phyloP scores from a whole-genome alignment of 2,797 vertebrate species.

The Enteromius fasciolatus region DNA sequence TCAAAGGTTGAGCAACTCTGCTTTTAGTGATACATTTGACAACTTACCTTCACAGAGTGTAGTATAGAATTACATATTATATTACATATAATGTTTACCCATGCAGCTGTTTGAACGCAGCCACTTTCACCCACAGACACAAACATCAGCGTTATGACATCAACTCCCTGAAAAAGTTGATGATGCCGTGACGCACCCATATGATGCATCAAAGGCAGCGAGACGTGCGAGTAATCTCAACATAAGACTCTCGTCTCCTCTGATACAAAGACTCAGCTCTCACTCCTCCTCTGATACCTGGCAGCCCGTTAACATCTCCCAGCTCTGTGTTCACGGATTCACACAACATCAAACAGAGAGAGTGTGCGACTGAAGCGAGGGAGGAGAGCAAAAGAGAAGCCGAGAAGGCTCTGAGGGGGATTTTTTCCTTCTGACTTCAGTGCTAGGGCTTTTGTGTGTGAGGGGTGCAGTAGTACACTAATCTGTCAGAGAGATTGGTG shows the following conservation, averaged over 20 bases:
- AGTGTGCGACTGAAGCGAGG: conserved; percentile 24
- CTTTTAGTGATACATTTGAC: background rate
- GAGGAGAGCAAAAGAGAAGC: conserved; percentile 22
- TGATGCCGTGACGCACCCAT: conserved; percentile 31
- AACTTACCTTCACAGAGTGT: background rate
- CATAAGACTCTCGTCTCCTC: conserved; percentile 38
- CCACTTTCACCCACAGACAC: background rate
- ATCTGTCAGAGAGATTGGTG: conserved; percentile 72
- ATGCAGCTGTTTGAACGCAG: background rate
- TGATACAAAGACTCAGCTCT: conserved; percentile 42
- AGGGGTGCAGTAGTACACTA: conserved; percentile 64
- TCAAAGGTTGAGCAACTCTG: background rate
- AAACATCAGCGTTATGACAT: conserved; percentile 33
- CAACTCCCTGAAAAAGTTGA: background rate
- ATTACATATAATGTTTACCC: background rate
- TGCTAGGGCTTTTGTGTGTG: conserved; percentile 70
- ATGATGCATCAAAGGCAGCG: conserved; percentile 56
- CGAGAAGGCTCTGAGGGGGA: conserved; percentile 55
- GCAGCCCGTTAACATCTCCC: conserved; percentile 61
- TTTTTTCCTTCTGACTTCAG: conserved; percentile 70
- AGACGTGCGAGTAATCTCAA: conserved; percentile 18
- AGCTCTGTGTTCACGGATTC: conserved; percentile 56
- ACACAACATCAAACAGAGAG: conserved; percentile 64
- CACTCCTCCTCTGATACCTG: conserved; percentile 59
- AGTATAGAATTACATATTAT: background rate